Conservation (phyloP, 2,797 vertebrate species). For the Chaenodraco wilsoni region DNA sequence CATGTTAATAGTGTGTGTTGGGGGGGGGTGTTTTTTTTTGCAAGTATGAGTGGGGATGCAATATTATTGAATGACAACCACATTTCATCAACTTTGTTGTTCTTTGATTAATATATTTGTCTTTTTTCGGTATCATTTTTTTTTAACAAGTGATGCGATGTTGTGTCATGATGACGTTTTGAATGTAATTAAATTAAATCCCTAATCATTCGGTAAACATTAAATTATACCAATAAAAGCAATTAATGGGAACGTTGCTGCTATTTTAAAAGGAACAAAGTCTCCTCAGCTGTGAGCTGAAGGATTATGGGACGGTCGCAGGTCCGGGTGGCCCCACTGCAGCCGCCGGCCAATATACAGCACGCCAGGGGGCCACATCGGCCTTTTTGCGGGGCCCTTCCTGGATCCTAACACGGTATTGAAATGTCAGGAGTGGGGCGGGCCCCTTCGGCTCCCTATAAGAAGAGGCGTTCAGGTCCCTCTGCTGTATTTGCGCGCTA, state of each 20-base stretch:
- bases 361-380: conserved; percentile 87
- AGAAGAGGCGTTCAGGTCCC: conserved; percentile 60
- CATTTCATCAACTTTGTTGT: too few species aligned
- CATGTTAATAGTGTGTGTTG: neutral
- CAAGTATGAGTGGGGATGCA: too few species aligned
- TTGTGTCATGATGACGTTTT: too few species aligned
- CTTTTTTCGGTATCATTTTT: too few species aligned
- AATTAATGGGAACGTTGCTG: too few species aligned
- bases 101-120: too few species aligned
- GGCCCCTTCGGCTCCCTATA: conserved; percentile 75
- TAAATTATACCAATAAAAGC: too few species aligned
- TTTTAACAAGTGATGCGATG: neutral
- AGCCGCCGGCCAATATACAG: conserved; percentile 81
- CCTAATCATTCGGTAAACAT: too few species aligned
- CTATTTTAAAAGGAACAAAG: too few species aligned
- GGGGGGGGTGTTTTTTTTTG: too few species aligned
- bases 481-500: conserved; percentile 63
- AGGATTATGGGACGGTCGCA: neutral
- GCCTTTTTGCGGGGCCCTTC: conserved; percentile 76
- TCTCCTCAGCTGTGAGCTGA: neutral
- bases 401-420: conserved; percentile 73
- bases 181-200: too few species aligned
- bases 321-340: conserved; percentile 60
- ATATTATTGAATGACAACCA: too few species aligned
- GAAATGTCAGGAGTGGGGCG: conserved; percentile 73